Evolutionary conservation across 23 tunicate species (phyloP).

Genomic region (Halocynthia roretzi): DNA sequence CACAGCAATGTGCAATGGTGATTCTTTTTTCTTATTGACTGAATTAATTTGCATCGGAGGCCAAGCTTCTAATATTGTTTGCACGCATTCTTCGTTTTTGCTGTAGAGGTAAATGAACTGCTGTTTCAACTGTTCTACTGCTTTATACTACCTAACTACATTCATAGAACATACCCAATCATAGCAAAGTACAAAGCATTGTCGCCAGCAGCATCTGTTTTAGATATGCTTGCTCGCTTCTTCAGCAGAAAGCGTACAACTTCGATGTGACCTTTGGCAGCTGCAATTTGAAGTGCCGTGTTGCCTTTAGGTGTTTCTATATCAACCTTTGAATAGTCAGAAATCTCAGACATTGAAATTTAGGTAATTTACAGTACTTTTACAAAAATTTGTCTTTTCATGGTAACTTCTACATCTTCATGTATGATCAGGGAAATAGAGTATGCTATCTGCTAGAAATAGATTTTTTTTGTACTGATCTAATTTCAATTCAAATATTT

Average conservation of each 20-base stretch:
- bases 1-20: conserved; percentile 19
- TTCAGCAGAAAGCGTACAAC: conserved; percentile 10
- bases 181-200: conserved; percentile 20
- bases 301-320: neutral
- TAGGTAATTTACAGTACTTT: no score
- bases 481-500: no score
- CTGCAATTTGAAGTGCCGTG: conserved; percentile 21
- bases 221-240: conserved; percentile 3
- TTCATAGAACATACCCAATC: conserved; percentile 8
- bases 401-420: no score
- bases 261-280: conserved; percentile 9
- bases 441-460: no score
- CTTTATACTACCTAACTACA: neutral
- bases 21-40: neutral
- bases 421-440: no score
- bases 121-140: neutral
- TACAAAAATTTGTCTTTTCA: no score
- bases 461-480: no score
- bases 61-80: neutral
- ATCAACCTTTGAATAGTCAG: neutral
- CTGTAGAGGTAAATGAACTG: neutral
- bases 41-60: neutral
- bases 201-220: conserved; percentile 11
- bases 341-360: no score
- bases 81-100: conserved; percentile 2